Evolutionary conservation across 2,888 invertebrate species (phyloP).

Genomic region (Pristionchus fissidentatus): DNA sequence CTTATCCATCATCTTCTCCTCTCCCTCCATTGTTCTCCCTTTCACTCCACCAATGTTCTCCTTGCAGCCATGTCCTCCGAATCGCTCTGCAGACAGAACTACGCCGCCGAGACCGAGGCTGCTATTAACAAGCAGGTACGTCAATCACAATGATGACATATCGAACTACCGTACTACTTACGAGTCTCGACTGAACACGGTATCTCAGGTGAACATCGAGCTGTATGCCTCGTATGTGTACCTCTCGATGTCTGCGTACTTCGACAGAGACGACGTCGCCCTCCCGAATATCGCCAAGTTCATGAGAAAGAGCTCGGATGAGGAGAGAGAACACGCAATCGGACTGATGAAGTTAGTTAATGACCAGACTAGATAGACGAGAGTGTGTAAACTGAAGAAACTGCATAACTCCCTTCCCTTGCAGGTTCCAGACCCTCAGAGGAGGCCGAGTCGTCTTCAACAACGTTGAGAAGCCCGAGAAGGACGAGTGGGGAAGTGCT

Average conservation of each 20-base stretch:
- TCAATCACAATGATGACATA: not conserved
- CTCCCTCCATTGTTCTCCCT: not conserved
- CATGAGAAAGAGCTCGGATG: constrained; percentile 81
- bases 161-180: not conserved
- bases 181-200: not conserved
- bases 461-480: constrained; percentile 81
- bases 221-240: constrained; percentile 85
- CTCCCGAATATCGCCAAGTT: constrained; percentile 80
- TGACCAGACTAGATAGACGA: not conserved
- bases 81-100: constrained; percentile 69
- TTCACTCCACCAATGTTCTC: too few relatives aligned
- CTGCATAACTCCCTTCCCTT: constrained; percentile 55
- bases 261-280: constrained; percentile 87
- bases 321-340: constrained; percentile 86
- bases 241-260: constrained; percentile 85
- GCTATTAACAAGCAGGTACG: constrained; percentile 74
- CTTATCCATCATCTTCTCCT: not conserved
- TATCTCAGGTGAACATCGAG: constrained; percentile 84
- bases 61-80: not conserved
- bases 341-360: constrained; percentile 58
- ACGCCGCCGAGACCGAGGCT: constrained; percentile 69
- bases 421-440: constrained; percentile 81
- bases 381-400: not conserved
- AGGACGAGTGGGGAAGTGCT: constrained; percentile 83
- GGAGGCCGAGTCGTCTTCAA: constrained; percentile 84